Evolutionary conservation across 2,888 invertebrate genomes (phyloP).

Genomic region (Rugalucina vietnamica): DNA sequence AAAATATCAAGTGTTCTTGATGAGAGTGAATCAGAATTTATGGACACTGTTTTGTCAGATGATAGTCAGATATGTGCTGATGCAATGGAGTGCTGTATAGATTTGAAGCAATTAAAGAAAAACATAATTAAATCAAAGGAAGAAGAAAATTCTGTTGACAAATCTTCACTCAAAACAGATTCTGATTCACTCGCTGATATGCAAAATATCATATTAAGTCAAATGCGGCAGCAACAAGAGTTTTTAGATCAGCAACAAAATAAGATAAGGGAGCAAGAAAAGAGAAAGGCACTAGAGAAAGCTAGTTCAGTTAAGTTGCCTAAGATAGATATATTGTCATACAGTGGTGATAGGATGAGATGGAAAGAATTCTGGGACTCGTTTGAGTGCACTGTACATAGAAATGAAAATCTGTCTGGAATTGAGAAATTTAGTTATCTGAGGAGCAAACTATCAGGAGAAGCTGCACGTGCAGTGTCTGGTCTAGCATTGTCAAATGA

Average conservation of each 20-base stretch:
- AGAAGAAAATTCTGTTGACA: background rate
- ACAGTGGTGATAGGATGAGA: constrained; percentile 13
- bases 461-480: constrained; percentile 27
- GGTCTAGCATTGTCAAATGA: constrained; percentile 42
- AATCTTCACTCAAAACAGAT: background rate
- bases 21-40: background rate
- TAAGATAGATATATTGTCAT: constrained; percentile 24
- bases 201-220: background rate
- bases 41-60: background rate
- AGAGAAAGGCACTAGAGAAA: too few relatives aligned
- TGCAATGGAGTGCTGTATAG: background rate
- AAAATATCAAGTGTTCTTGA: background rate
- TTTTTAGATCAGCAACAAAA: background rate
- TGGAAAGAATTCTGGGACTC: constrained; percentile 39
- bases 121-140: background rate
- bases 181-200: background rate
- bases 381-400: constrained; percentile 30
- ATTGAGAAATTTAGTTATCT: constrained; percentile 29
- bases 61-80: constrained; percentile 9
- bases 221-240: constrained; percentile 11
- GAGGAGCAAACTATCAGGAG: constrained; percentile 20
- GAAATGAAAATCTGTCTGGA: constrained; percentile 11
- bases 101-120: background rate
- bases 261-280: background rate
- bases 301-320: constrained; percentile 22